phyloP scores from a whole-genome alignment of 2,797 vertebrate genomes.

The Pteronotus mesoamericanus region DNA sequence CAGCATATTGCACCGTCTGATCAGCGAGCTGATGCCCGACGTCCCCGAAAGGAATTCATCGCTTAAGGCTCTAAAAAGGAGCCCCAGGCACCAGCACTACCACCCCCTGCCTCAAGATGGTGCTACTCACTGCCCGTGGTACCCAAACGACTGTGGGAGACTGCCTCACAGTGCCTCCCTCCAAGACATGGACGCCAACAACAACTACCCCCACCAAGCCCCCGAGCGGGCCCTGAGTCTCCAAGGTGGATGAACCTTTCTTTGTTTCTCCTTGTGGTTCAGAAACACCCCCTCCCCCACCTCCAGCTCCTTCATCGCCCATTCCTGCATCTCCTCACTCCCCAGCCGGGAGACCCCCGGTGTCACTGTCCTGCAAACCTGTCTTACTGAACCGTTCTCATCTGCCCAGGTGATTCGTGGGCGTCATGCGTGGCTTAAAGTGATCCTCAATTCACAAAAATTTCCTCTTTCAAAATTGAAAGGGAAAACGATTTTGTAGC shows the following conservation, averaged over 20 bases:
- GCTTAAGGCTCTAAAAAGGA: slow-evolving; percentile 84
- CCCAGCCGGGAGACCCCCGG: not conserved
- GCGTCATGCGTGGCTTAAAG: slow-evolving; percentile 45
- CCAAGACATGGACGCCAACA: slow-evolving; percentile 85
- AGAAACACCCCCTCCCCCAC: slow-evolving; percentile 61
- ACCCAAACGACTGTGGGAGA: slow-evolving; percentile 84
- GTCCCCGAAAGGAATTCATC: slow-evolving; percentile 97
- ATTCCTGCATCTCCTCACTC: slow-evolving; percentile 64
- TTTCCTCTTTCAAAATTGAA: not conserved
- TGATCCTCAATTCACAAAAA: slow-evolving; percentile 53
- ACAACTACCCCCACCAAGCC: slow-evolving; percentile 86
- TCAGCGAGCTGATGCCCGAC: slow-evolving; percentile 94
- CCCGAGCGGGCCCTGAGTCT: slow-evolving; percentile 88
- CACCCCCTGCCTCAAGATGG: slow-evolving; percentile 85
- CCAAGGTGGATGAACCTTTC: slow-evolving; percentile 91
- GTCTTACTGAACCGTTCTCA: not conserved
- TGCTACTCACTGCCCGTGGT: slow-evolving; percentile 82
- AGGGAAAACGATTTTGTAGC: not conserved
- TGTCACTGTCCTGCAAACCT: not conserved
- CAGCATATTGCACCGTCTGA: slow-evolving; percentile 93
- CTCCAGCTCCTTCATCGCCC: slow-evolving; percentile 58
- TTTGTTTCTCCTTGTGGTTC: slow-evolving; percentile 69
- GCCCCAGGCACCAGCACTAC: slow-evolving; percentile 84
- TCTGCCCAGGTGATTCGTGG: not conserved
- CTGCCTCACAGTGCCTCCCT: slow-evolving; percentile 93